Base-by-base conservation (phyloP, 2,113 vertebrate genomes). In the Mustela lutreola region DNA sequence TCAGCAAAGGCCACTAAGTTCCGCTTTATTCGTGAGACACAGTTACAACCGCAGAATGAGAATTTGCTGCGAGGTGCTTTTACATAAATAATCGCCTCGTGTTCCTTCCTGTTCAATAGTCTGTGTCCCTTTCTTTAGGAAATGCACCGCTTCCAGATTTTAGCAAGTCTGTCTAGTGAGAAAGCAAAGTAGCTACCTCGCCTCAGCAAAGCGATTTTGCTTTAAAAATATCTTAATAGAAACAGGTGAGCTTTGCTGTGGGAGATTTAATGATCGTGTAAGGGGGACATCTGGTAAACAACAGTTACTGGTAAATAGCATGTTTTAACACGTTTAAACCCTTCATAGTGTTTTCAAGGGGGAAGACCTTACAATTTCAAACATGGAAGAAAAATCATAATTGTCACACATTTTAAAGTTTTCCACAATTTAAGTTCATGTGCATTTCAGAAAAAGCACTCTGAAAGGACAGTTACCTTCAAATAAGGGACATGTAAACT, bases 1-100 rank as follows among this genome's bases (percentile, higher is more conserved):
- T 82, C 53, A 53, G 71, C 60, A 50, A 63, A 39, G n/a, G 10
- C 42, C 76, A 73, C 89, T 78, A 5, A 16, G 56, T 58, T 53
- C 50, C 0, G 65, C 50, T 50, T 26, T 21, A 6, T 91, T 33
- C 11, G 53, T 4, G 5, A 62, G 21, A 36, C 7, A 3, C 1
- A 26, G 36, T 79, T 28, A 39, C 60, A 15, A 3, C 48, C 14
- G 15, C 89, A 12, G 73, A 28, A 11, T n/a, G 65, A 36, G 50
- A 58, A 33, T 31, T 11, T 4, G 36, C n/a, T 60, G 1, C 2
- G 0, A 0, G 73, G 5, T 12, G 65, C 21, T 19, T 63, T 2
- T 14, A 18, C 79, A 9, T 11, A n/a, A 53, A 53, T 10, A 42
- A 28, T 10, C 4, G 0, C 1, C 1, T 0, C 19, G 0, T 3